Percentiles rank a stretch among this genome's conserved stretches.
These are phyloP conservation scores for Paramormyrops hopkinsi DNA, from an alignment of 2,797 vertebrate species.

Conservation along the genomic window DNA sequence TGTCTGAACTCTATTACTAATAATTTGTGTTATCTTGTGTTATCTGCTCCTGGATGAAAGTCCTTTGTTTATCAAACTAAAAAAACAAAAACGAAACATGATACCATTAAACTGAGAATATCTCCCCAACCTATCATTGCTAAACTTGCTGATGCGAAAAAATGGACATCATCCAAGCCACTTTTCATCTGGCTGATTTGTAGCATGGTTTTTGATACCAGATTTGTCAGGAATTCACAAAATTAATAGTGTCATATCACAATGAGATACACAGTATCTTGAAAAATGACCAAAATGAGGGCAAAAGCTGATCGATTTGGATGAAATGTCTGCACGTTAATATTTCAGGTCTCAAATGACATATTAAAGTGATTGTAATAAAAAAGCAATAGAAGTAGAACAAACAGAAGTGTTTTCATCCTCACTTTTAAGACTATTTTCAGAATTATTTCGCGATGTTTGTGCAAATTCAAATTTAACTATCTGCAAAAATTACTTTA, in stretches of 20 bases:
- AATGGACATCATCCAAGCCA: not conserved
- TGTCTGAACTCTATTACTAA: not conserved
- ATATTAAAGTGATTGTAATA: not conserved
- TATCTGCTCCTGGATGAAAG: not conserved
- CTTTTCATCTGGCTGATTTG: not conserved
- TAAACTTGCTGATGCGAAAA: not conserved
- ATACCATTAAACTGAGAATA: not conserved
- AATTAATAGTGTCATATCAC: not conserved
- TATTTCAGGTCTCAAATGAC: not conserved
- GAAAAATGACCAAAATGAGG: not conserved
- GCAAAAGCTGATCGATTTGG: not conserved
- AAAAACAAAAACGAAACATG: not conserved
- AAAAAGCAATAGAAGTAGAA: not conserved
- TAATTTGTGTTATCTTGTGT: not conserved
- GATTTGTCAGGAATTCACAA: not conserved
- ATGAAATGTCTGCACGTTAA: not conserved
- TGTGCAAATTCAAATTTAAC: not conserved
- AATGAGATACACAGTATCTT: not conserved
- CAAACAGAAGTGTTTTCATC: not conserved
- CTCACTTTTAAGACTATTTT: not conserved
- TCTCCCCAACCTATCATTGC: not conserved
- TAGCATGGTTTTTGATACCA: not conserved
- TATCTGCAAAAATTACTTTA: not conserved
- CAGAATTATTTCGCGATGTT: not conserved
- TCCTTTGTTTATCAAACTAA: not conserved